A percentile compares a stretch with the other conserved stretches of the same genome.
phyloP scores from a whole-genome alignment of 2,797 vertebrate species.

The Hirundo rustica region DNA sequence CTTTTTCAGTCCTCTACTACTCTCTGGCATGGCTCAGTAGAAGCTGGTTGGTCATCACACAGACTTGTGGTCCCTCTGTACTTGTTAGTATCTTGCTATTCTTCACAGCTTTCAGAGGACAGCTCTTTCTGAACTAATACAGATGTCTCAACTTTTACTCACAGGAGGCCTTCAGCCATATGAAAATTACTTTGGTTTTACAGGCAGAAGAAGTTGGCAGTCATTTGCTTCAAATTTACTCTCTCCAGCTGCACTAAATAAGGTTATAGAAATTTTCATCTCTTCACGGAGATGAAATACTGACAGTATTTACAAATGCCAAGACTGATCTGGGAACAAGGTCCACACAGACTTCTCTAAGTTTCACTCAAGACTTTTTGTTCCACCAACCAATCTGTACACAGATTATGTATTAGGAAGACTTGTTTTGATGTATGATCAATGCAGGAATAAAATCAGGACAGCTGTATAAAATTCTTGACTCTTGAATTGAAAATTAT shows the following conservation, averaged over 20 bases:
- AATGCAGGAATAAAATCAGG: neutral
- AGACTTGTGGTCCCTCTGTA: neutral
- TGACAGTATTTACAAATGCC: neutral
- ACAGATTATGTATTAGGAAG: neutral
- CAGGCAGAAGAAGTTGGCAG: neutral
- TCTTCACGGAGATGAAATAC: neutral
- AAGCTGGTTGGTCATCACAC: neutral
- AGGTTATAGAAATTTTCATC: neutral
- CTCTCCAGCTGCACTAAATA: neutral
- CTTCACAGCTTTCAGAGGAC: neutral
- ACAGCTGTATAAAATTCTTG: neutral
- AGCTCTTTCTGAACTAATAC: neutral
- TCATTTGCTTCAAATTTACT: neutral
- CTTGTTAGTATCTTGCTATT: neutral
- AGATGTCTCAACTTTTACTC: neutral
- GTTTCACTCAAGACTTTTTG: neutral
- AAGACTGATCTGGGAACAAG: neutral
- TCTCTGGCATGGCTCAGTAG: neutral
- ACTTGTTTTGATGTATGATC: neutral
- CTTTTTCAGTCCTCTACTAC: neutral
- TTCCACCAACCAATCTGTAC: neutral
- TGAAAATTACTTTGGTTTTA: conserved; percentile 1
- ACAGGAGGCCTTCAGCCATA: neutral
- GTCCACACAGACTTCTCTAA: neutral
- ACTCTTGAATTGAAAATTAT: neutral